Evolutionary conservation across 2,888 invertebrate genomes (phyloP), one percentile per base, ranked within the genome.

Genomic region (Diarsia dahlii): DNA sequence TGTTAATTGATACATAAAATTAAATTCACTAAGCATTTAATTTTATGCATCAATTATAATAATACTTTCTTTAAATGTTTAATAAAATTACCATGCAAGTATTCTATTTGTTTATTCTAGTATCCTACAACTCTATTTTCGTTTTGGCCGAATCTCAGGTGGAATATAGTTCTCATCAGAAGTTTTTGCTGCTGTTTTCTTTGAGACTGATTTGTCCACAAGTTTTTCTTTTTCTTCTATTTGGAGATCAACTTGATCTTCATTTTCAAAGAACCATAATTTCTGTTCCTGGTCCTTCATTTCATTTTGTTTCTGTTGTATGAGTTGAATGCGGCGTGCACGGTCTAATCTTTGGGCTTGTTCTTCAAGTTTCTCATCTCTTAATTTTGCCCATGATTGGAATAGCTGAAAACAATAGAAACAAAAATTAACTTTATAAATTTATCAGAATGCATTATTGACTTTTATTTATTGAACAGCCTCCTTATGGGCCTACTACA

Each of bases 261-360:
- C 97, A 90, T 98, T 98, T 79, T 98, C 98, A 94, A 99, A 99
- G 97, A 98, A 99, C 98, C 98, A 98, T 71, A 98, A 91, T 84
- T 97, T 97, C 90, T 98, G 98, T 89, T 97, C 97, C 64, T 94
- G 90, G 45, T 97, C 94, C 75, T 95, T 87, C 80, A 98, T 92
- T 63, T 97, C 94, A 70, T 97, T 93, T 89, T 97, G 97, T 78
- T 97, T 96, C 65, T 96, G 92, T 86, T 93, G 88, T 82, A 97
- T 93, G 13, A 92, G 86, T 79, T 95, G 92, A 64, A 96, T 89
- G 9, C 97, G 93, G 65, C 92, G 94, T 56, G 97, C 97, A 87
- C 98, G 96, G 77, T 97, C 97, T 52, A 98, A 88, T 73, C 97
- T 94, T 84, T 95, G 90, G 52, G 97, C 90, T 94, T 98, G 97